phyloP scores from a whole-genome alignment of 2,888 invertebrate genomes.

The Caenorhabditis sp. region DNA sequence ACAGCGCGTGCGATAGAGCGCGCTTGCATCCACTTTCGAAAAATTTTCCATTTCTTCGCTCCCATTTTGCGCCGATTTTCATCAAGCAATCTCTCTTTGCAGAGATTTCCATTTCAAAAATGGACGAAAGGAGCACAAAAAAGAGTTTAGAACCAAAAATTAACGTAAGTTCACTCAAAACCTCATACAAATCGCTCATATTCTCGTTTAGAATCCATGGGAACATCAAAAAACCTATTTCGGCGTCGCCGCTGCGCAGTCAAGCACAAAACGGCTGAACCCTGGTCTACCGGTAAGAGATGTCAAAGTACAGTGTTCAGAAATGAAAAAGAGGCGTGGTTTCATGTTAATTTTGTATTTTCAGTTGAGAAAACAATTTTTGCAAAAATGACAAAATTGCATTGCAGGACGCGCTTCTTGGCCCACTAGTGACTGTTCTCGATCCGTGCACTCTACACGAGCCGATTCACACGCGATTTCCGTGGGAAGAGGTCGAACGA shows the following conservation, averaged over 20 bases:
- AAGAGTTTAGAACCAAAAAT: conserved; percentile 14
- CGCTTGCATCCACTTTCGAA: conserved; percentile 15
- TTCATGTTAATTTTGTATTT: not conserved
- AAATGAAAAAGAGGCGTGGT: not conserved
- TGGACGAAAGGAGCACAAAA: conserved; percentile 12
- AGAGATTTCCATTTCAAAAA: conserved; percentile 18
- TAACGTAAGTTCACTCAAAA: conserved; percentile 20
- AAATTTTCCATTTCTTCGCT: not conserved
- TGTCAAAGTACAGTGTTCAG: too few species aligned
- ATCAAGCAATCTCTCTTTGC: too few species aligned
- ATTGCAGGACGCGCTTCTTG: conserved; percentile 29
- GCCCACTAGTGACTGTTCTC: conserved; percentile 16
- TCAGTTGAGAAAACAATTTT: not conserved
- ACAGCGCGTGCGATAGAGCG: conserved; percentile 15
- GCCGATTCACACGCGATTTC: conserved; percentile 1
- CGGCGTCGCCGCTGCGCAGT: conserved; percentile 36
- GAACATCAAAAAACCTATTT: conserved; percentile 23
- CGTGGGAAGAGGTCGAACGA: conserved; percentile 28
- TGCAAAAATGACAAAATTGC: not conserved
- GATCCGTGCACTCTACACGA: conserved; percentile 26
- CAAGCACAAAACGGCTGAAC: conserved; percentile 32
- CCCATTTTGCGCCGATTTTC: not conserved
- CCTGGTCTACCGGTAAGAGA: conserved; percentile 35
- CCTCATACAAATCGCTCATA: not conserved
- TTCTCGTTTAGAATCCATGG: conserved; percentile 12